Evolutionary conservation across 2,113 vertebrate species (phyloP), one percentile per base, ranked within the genome.

Genomic region (Carassius carassius): DNA sequence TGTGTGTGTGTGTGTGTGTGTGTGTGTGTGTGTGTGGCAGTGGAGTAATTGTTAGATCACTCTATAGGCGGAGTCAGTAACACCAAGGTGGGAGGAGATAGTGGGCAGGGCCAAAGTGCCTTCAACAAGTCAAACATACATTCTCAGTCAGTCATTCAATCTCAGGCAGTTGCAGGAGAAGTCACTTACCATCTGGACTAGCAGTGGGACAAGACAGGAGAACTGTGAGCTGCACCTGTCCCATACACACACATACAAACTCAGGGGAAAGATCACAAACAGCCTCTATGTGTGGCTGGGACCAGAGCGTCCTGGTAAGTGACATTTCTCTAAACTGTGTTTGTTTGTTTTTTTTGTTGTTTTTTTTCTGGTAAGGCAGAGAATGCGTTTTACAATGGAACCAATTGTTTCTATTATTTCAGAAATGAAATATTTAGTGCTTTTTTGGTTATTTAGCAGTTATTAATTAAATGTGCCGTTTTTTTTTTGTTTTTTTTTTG

Each of bases 171-270:
- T 86, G 92, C 87, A 88, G 90, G 89, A 93, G 90, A 92, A 85
- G 69, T 87, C 88, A 84, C 87, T 86, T 76, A 37, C 85, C 65
- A 87, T 86, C 90, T 91, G 92, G 93, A 92, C 91, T 93, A 88
- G 91, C 91, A 89, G 89, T 88, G 82, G 90, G 91, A 89, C 87
- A 86, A 78, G 92, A 92, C 93, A 91, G 93, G 90, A 90, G 93
- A 88, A 91, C 85, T 88, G 90, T 85, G 88, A 89, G 87, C 90
- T 89, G 94, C 97, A 98, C 97, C 97, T 99, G 97, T 96, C 95
- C 93, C 60, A 62, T 80, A 84, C 85, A 81, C 47, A 83, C 35
- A 74, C 85, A 74, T 84, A 85, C 85, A 89, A 87, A 60, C 77
- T 84, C 76, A 83, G 62, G 82, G 75, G 86, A 86, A 44, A 86